These are phyloP conservation scores for Stegophylla sp. DNA, from an alignment of 2,888 invertebrate genomes.

Conservation along the genomic window DNA sequence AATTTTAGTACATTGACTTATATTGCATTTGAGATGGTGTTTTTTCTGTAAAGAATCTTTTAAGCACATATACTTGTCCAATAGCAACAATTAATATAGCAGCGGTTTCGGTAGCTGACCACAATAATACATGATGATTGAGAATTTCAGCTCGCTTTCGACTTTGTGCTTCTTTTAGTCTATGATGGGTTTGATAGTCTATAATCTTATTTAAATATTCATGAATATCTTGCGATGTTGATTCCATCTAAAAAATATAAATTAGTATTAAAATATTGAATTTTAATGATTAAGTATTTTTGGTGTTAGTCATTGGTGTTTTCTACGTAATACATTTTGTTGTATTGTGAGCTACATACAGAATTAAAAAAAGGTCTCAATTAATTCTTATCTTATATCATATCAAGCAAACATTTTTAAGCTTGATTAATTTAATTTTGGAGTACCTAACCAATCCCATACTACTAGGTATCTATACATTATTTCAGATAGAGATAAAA, in stretches of 20 bases:
- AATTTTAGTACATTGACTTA: slow-evolving; percentile 49
- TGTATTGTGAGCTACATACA: too few relatives aligned
- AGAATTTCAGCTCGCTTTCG: slow-evolving; percentile 95
- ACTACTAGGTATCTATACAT: too few relatives aligned
- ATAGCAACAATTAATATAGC: slow-evolving; percentile 86
- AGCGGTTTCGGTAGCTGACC: slow-evolving; percentile 89
- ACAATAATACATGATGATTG: slow-evolving; percentile 90
- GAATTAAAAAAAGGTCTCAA: too few relatives aligned
- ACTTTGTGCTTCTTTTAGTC: slow-evolving; percentile 91
- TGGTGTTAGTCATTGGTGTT: too few relatives aligned
- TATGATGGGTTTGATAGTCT: slow-evolving; percentile 97
- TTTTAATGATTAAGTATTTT: too few relatives aligned
- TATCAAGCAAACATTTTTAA: too few relatives aligned
- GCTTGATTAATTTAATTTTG: too few relatives aligned
- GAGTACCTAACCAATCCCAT: too few relatives aligned
- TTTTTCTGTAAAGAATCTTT: slow-evolving; percentile 86
- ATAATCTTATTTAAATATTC: slow-evolving; percentile 85
- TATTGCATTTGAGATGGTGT: slow-evolving; percentile 47
- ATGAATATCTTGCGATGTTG: slow-evolving; percentile 88
- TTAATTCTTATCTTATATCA: too few relatives aligned
- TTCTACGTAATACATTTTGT: too few relatives aligned
- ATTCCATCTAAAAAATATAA: slow-evolving; percentile 79
- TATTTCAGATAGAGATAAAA: too few relatives aligned
- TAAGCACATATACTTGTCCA: slow-evolving; percentile 87
- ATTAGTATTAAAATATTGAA: background rate